Evolutionary conservation across 2,888 invertebrate species (phyloP), one percentile per base, ranked within the genome.

Genomic region (Craniophora ligustri): DNA sequence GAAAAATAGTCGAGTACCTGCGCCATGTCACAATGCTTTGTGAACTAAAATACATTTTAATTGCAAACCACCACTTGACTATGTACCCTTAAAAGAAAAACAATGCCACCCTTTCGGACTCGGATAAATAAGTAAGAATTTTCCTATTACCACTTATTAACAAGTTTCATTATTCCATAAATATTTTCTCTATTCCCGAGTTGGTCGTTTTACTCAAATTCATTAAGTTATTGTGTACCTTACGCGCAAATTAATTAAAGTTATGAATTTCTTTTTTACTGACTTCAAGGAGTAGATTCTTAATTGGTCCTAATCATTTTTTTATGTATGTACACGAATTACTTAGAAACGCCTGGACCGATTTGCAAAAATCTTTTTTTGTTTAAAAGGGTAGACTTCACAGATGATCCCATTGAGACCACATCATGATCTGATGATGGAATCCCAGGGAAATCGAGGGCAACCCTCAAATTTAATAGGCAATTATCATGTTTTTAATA

Each of bases 21-120:
- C 32, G 44, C 47, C 55, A 73, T 59, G 61, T 58, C 46, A 45
- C 39, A 21, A 44, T 35, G 45, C 48, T 57, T 46, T 50, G 38
- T 31, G 30, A 54, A 42, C 13, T 46, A 5, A 46, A 49, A 56
- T 62, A 42, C 40, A 36, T 16, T 35, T 30, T 31, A 41, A 44
- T 35, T 38, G 42, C 39, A 47, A 47, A 39, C 46, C 44, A 40
- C 35, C 31, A 23, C 5, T 34, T 5, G 10, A 15, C 14, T 32
- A 39, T 11, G 18, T 38, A 15, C 23, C 28, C 28, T 40, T 32
- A 46, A 39, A 66, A 36, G 6, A n/a, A 15, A 18, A 35, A 50
- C n/a, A 50, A 61, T 31, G 50, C 11, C 11, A 19, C n/a, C 26
- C 26, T 15, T 35, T 7, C 16, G 11, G 28, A 23, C 16, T 14